A percentile compares a stretch with the other conserved stretches of the same genome.
phyloP scores from a whole-genome alignment of 2,888 invertebrate species.

The Dyspetes luteomarginatus region DNA sequence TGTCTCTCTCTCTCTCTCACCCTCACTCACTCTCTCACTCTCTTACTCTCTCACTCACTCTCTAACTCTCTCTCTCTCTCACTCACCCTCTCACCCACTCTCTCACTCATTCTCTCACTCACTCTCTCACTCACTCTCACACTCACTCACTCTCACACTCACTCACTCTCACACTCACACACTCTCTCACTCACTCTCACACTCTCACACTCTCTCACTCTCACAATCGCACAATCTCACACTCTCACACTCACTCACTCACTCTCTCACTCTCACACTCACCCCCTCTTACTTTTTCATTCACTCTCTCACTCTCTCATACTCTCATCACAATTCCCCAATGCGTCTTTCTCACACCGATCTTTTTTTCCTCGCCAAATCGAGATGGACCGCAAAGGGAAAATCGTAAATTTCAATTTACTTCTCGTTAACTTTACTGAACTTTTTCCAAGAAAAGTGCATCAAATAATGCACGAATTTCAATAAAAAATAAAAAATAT shows the following conservation, averaged over 20 bases:
- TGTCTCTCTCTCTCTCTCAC: not conserved
- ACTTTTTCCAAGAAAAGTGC: too few species aligned
- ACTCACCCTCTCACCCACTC: slow-evolving; percentile 30
- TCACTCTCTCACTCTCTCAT: not conserved
- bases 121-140: not conserved
- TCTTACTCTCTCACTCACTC: not conserved
- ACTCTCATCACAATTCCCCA: not conserved
- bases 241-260: too few species aligned
- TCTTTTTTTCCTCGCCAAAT: slow-evolving; percentile 5
- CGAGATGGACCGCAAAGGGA: not conserved
- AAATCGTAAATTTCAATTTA: slow-evolving; percentile 3
- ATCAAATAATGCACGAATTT: too few species aligned
- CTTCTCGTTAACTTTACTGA: slow-evolving; percentile 25
- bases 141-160: not conserved
- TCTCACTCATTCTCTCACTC: too few species aligned
- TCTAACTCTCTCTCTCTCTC: not conserved
- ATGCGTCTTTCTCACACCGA: slow-evolving; percentile 29
- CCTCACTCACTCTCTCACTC: not conserved
- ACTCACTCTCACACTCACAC: slow-evolving; percentile 13
- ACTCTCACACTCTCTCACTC: not conserved
- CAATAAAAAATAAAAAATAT: too few species aligned
- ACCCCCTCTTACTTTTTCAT: not conserved
- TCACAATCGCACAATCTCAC: not conserved
- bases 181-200: not conserved
- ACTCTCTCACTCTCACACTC: too few species aligned